Base-by-base conservation (phyloP, 2,888 invertebrate genomes). In the Brenthis hecate region DNA sequence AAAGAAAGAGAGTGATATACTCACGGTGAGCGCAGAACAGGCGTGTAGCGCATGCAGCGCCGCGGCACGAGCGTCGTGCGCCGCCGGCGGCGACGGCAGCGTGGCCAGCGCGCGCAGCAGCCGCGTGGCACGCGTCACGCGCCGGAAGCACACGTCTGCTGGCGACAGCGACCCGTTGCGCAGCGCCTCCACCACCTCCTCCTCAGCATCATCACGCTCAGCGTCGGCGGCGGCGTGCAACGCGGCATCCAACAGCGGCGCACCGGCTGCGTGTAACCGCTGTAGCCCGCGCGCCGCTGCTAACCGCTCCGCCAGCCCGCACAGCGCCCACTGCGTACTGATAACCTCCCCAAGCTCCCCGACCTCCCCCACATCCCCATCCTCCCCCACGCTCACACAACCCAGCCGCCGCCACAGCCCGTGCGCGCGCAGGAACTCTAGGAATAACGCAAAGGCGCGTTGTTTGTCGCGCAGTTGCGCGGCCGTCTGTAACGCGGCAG, bases 391-490 rank as follows among this genome's bases (percentile, higher is more conserved):
- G 8, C 82, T 80, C 72, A 88, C 77, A 2, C 75, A 76, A 14
- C 87, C 85, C 74, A 96, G 94, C 75, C 95, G 93, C 62, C 88
- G 91, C 96, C 96, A 96, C 47, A 96, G 88, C 0, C 94, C 94
- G 48, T 94, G 91, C 56, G 95, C 94, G 77, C 95, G 95, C 63
- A 97, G 86, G 86, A 98, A 98, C 68, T 95, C 94, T 3, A 97
- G 87, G 81, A 96, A 97, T 70, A 97, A 94, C 71, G 95, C 94
- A 75, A 97, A 94, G 0, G 97, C 98, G 79, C 95, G 94, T 81
- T 96, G 96, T 88, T 99, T 99, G 84, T 98, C 98, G 74, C 96
- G 95, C 66, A 99, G 89, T 84, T 99, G 98, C 73, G 96, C 96
- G 1, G 95, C 89, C 70, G 98, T 95, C 86, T 98, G 97, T 91